phyloP scores from a whole-genome alignment of 1,140 invertebrate species.

The Drosophila athabasca region DNA sequence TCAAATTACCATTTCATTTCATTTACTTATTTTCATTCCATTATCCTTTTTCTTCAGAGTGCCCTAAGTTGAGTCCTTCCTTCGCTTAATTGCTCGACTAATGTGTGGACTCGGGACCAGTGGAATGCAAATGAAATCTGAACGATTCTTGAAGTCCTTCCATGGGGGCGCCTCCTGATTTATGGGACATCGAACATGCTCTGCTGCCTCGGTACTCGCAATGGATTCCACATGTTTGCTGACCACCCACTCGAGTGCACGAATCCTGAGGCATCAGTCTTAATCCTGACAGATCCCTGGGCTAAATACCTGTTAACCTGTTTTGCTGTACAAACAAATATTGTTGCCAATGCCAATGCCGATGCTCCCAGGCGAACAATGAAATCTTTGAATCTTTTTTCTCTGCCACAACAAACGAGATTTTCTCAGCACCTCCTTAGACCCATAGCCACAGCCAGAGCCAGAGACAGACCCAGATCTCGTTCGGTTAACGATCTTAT shows the following conservation, averaged over 20 bases:
- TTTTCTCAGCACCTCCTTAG: constrained; percentile 64
- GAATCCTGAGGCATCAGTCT: constrained; percentile 3
- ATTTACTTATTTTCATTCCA: constrained; percentile 15
- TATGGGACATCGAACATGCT: constrained; percentile 47
- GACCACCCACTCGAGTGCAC: constrained; percentile 65
- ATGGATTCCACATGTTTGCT: constrained; percentile 32
- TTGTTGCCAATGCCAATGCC: background rate
- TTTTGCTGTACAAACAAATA: constrained; percentile 54
- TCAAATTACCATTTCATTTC: constrained; percentile 69
- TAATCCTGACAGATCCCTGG: constrained; percentile 68
- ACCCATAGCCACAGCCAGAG: no score
- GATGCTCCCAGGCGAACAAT: constrained; percentile 28
- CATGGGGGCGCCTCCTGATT: constrained; percentile 25
- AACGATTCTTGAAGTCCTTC: constrained; percentile 20
- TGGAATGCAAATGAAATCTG: constrained; percentile 46
- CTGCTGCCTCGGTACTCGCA: constrained; percentile 4
- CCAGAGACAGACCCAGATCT: no score
- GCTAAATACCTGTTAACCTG: constrained; percentile 75
- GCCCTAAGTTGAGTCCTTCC: constrained; percentile 10
- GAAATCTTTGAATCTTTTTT: constrained; percentile 29
- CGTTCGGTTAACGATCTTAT: constrained; percentile 59
- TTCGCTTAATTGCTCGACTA: constrained; percentile 47
- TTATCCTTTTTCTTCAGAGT: constrained; percentile 39
- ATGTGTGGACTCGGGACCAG: constrained; percentile 5
- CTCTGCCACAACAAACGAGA: constrained; percentile 72